Conservation (phyloP, 2,113 vertebrate genomes). For the Haliaeetus leucogaster region DNA sequence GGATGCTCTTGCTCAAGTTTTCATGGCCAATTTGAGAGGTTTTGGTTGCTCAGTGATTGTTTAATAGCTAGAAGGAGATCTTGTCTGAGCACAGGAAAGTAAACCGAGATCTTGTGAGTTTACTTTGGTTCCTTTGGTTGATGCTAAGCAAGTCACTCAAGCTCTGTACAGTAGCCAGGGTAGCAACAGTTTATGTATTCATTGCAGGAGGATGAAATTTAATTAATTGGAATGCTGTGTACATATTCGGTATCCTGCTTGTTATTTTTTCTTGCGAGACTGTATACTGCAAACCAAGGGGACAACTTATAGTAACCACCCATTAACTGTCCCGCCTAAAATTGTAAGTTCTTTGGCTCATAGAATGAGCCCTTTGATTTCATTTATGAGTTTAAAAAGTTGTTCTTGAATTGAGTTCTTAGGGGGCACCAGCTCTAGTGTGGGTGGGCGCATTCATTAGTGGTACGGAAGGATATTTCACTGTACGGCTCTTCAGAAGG, state of each 20-base stretch:
- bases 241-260: background rate
- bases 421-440: conserved; percentile 47
- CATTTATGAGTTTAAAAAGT: conserved; percentile 53
- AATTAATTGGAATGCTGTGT: conserved; percentile 22
- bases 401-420: conserved; percentile 66
- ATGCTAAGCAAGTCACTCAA: background rate
- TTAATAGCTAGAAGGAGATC: background rate
- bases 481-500: conserved; percentile 60
- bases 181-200: conserved; percentile 19
- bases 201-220: background rate
- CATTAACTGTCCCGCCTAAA: conserved; percentile 3
- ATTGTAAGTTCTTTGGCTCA: conserved; percentile 24
- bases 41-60: background rate
- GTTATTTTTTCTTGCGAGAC: background rate
- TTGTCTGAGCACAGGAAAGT: background rate
- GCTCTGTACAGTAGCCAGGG: background rate
- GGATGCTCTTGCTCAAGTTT: background rate
- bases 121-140: background rate
- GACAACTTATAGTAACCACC: background rate
- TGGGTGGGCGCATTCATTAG: conserved; percentile 82
- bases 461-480: conserved; percentile 56
- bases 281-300: background rate
- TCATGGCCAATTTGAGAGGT: background rate
- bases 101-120: background rate
- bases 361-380: conserved; percentile 69